Percentiles rank a stretch among this genome's conserved stretches.
Evolutionary conservation across 1,140 invertebrate genomes (phyloP).

Genomic region (Oppia nitens): DNA sequence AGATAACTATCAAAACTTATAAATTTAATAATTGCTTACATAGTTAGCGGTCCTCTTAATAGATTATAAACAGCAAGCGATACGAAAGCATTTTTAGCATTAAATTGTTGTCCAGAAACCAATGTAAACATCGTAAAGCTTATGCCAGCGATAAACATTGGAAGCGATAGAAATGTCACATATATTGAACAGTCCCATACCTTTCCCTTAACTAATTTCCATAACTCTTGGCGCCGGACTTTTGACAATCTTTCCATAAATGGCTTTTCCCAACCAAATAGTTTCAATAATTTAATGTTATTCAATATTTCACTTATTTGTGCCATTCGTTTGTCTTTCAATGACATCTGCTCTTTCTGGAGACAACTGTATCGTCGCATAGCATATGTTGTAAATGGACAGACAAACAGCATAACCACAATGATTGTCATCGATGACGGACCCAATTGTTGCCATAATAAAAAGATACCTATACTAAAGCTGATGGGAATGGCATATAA

Average conservation of each 20-base stretch:
- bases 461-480: conserved; percentile 25
- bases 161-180: conserved; percentile 8
- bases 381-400: conserved; percentile 72
- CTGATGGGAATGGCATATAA: conserved; percentile 22
- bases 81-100: conserved; percentile 38
- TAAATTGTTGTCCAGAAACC: conserved; percentile 24
- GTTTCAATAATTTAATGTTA: conserved; percentile 30
- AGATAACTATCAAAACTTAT: conserved; percentile 28
- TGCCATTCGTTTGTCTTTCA: conserved; percentile 32
- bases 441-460: conserved; percentile 27
- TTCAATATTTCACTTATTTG: conserved; percentile 30
- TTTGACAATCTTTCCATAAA: conserved; percentile 12
- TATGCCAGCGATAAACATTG: conserved; percentile 10
- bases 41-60: conserved; percentile 34
- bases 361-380: conserved; percentile 52
- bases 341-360: conserved; percentile 24
- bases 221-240: conserved; percentile 14
- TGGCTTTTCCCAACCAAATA: conserved; percentile 20
- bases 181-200: neutral
- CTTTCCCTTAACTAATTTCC: neutral
- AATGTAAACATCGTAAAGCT: conserved; percentile 28
- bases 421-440: conserved; percentile 25
- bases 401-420: conserved; percentile 41
- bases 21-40: conserved; percentile 36
- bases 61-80: conserved; percentile 37